These are phyloP conservation scores for Papilio glaucus DNA, from an alignment of 1,140 invertebrate genomes.

Conservation along the genomic window DNA sequence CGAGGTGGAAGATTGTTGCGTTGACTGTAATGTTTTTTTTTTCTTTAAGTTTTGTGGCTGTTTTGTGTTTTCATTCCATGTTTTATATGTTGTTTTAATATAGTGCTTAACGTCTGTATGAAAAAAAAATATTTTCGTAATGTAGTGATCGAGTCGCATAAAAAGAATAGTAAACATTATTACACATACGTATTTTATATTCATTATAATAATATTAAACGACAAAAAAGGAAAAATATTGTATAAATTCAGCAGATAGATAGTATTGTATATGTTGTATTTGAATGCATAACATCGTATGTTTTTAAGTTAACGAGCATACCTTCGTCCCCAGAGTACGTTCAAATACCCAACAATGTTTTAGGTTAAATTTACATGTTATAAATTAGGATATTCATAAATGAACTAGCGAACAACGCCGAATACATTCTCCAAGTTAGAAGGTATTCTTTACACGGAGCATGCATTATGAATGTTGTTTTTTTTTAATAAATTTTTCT, in stretches of 20 bases:
- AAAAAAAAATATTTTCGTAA: background rate
- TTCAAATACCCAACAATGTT: background rate
- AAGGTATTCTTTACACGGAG: background rate
- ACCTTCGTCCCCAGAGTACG: background rate
- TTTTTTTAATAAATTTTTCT: slow-evolving; percentile 5
- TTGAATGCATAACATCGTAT: background rate
- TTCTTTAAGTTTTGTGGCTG: slow-evolving; percentile 32
- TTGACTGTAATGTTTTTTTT: slow-evolving; percentile 37
- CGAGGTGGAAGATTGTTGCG: slow-evolving; percentile 43
- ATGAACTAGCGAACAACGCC: background rate
- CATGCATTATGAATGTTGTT: slow-evolving; percentile 24
- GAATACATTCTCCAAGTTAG: too few relatives aligned
- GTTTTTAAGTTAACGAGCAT: background rate
- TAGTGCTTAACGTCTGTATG: background rate
- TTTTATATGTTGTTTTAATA: slow-evolving; percentile 24
- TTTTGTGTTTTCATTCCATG: slow-evolving; percentile 35
- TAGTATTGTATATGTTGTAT: background rate
- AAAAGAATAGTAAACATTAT: too few relatives aligned
- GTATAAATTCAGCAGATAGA: too few relatives aligned
- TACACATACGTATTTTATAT: too few relatives aligned
- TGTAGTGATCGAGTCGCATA: background rate
- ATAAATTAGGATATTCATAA: background rate
- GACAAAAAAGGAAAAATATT: too few relatives aligned
- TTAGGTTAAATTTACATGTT: background rate
- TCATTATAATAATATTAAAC: too few relatives aligned